These are phyloP conservation scores for Tillus elongatus DNA, from an alignment of 2,888 invertebrate species.

Conservation along the genomic window DNA sequence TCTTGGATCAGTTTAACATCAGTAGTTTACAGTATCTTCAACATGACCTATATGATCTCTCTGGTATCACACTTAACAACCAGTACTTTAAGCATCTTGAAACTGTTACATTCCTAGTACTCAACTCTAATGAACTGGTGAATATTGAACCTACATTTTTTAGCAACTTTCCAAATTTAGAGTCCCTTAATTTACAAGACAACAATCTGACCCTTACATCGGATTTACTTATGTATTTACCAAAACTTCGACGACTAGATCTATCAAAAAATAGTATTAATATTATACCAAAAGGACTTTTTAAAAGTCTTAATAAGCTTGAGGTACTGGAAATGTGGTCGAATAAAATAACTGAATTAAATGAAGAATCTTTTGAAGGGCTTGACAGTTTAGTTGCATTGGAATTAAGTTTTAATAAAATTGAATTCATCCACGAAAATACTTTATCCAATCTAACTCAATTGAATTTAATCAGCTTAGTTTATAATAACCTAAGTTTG, in stretches of 20 bases:
- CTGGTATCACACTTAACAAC: too few species aligned
- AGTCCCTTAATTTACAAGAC: conserved; percentile 18
- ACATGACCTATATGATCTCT: conserved; percentile 25
- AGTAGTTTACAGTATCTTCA: neutral
- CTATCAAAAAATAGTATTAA: conserved; percentile 57
- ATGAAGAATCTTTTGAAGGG: conserved; percentile 53
- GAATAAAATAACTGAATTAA: conserved; percentile 41
- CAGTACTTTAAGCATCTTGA: conserved; percentile 17
- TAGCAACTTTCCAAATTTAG: conserved; percentile 23
- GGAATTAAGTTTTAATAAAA: conserved; percentile 60
- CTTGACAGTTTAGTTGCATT: conserved; percentile 54
- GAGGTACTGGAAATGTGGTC: conserved; percentile 55
- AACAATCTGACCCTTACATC: conserved; percentile 36
- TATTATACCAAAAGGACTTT: conserved; percentile 52
- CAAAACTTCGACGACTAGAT: conserved; percentile 56
- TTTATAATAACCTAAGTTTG: conserved; percentile 39
- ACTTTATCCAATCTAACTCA: conserved; percentile 42
- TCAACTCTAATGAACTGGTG: conserved; percentile 12
- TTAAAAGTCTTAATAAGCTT: conserved; percentile 52
- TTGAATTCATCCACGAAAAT: conserved; percentile 51
- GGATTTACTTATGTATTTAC: conserved; percentile 54
- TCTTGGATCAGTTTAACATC: conserved; percentile 38
- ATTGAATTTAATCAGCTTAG: conserved; percentile 24
- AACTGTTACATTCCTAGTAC: conserved; percentile 13
- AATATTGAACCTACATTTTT: conserved; percentile 20